phyloP scores from a whole-genome alignment of 2,797 vertebrate genomes.

The Lagodon rhomboides region DNA sequence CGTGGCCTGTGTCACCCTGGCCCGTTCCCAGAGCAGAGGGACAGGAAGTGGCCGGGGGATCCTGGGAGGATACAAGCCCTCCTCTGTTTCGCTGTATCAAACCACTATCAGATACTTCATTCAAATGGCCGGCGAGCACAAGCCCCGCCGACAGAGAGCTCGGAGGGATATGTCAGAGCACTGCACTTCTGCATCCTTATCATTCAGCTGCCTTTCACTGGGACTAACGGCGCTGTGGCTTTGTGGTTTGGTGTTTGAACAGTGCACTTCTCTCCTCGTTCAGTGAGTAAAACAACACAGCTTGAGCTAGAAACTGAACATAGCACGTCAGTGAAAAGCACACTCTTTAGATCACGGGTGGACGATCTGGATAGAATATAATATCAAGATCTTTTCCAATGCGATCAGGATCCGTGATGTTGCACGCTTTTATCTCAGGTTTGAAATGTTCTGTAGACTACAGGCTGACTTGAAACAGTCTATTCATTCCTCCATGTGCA shows the following conservation, averaged over 20 bases:
- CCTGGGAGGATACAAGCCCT: conserved; percentile 79
- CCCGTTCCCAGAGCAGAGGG: conserved; percentile 76
- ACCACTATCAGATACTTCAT: conserved; percentile 79
- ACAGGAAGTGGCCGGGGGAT: conserved; percentile 84
- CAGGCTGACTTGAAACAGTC: too few species aligned
- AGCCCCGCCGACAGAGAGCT: conserved; percentile 53
- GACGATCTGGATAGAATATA: too few species aligned
- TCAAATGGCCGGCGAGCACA: conserved; percentile 70
- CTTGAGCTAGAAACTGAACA: background rate
- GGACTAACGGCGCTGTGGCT: conserved; percentile 7
- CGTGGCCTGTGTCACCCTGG: conserved; percentile 84
- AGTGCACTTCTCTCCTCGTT: background rate
- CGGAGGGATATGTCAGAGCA: conserved; percentile 44
- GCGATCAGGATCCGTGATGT: too few species aligned
- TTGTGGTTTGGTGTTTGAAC: conserved; percentile 19
- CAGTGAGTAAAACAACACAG: too few species aligned
- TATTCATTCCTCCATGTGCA: too few species aligned
- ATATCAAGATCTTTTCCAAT: too few species aligned
- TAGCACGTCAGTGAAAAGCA: background rate
- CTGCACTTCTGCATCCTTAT: conserved; percentile 39
- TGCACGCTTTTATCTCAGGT: too few species aligned
- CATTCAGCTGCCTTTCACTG: conserved; percentile 45
- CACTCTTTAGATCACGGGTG: too few species aligned
- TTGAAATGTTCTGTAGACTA: too few species aligned
- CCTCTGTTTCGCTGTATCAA: conserved; percentile 81